Evolutionary conservation across 2,113 vertebrate species (phyloP).

Genomic region (Macrotus californicus): DNA sequence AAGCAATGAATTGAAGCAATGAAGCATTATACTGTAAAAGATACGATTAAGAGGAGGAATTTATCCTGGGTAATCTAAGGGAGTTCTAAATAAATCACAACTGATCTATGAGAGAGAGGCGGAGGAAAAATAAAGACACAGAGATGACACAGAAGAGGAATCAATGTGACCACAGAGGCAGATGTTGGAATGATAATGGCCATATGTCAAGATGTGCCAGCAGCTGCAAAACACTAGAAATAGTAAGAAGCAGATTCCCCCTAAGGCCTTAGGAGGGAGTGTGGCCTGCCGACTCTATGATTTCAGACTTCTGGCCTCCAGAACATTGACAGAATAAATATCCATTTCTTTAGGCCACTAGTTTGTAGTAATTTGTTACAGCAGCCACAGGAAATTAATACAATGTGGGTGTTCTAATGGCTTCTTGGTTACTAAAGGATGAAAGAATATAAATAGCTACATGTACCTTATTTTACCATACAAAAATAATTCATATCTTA

Average conservation of each 20-base stretch:
- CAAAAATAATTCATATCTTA: not conserved
- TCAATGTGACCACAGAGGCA: not conserved
- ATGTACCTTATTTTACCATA: not conserved
- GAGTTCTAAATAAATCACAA: not conserved
- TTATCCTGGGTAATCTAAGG: not conserved
- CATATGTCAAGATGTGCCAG: not conserved
- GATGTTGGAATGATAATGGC: fast-evolving
- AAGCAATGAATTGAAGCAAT: not conserved
- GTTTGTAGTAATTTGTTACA: not conserved
- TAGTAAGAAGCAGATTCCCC: not conserved
- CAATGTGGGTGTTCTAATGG: not conserved
- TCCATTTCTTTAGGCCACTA: not conserved
- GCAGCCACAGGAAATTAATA: not conserved
- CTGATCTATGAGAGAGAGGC: not conserved
- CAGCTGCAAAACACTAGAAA: not conserved
- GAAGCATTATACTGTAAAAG: not conserved
- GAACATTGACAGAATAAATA: not conserved
- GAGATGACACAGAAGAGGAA: not conserved
- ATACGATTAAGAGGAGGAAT: not conserved
- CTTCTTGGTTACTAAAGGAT: not conserved
- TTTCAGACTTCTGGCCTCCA: not conserved
- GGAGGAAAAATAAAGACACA: not conserved
- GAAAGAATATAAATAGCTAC: not conserved
- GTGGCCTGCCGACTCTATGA: not conserved
- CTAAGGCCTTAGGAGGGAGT: too few relatives aligned